phyloP scores from a whole-genome alignment of 1,140 invertebrate genomes.

The Anagrus nilaparvatae region DNA sequence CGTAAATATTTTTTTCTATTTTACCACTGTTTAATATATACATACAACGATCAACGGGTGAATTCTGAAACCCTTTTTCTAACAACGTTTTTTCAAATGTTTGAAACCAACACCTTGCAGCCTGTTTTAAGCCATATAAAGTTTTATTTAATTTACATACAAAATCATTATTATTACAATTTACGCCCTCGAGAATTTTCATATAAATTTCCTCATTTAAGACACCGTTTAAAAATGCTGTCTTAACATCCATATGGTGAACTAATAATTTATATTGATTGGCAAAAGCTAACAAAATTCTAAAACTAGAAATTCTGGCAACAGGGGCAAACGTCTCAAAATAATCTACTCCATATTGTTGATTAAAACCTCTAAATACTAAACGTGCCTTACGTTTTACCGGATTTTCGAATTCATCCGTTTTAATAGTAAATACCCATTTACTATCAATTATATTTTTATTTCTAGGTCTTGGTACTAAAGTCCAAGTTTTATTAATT shows the following conservation, averaged over 20 bases:
- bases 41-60: too few species aligned
- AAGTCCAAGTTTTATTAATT: slow-evolving; percentile 31
- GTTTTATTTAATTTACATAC: slow-evolving; percentile 3
- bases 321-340: too few species aligned
- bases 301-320: slow-evolving; percentile 22
- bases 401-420: slow-evolving; percentile 16
- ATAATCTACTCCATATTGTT: not conserved
- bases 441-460: slow-evolving; percentile 24
- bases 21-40: too few species aligned
- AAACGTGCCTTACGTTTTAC: slow-evolving; percentile 11
- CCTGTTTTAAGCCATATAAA: not conserved
- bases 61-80: slow-evolving; percentile 24
- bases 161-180: not conserved
- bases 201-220: slow-evolving; percentile 28
- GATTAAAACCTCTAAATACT: not conserved
- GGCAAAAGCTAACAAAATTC: slow-evolving; percentile 31
- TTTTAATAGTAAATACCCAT: slow-evolving; percentile 15
- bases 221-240: slow-evolving; percentile 26
- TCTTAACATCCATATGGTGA: slow-evolving; percentile 28
- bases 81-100: slow-evolving; percentile 16
- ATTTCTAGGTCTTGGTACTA: slow-evolving; percentile 30
- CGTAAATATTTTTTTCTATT: too few species aligned
- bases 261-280: slow-evolving; percentile 34
- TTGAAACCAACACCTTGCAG: slow-evolving; percentile 3
- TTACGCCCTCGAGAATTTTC: slow-evolving; percentile 18